Evolutionary conservation across 1,140 invertebrate species (phyloP).

Genomic region (Phthorimaea operculella): DNA sequence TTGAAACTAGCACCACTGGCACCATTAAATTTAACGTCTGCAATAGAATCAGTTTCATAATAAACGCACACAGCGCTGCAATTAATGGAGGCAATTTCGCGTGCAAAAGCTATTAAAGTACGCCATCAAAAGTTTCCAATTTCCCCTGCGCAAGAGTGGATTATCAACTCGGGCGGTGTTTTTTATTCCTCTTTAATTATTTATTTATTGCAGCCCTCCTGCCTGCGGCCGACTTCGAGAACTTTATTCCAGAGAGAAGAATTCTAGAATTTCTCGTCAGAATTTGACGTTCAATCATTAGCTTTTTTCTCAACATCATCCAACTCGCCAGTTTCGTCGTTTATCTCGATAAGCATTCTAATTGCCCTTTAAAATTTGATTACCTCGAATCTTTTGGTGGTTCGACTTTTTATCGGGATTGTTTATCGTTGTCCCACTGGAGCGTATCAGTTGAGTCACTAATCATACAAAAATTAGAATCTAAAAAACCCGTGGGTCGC

Average conservation of each 20-base stretch:
- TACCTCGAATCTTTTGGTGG: conserved; percentile 15
- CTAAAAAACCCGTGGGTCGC: conserved; percentile 34
- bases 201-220: conserved; percentile 31
- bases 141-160: conserved; percentile 22
- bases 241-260: conserved; percentile 31
- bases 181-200: conserved; percentile 31
- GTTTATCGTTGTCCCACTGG: conserved; percentile 33
- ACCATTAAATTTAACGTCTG: conserved; percentile 20
- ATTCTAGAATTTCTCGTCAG: conserved; percentile 24
- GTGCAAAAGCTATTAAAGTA: conserved; percentile 35
- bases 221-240: conserved; percentile 16
- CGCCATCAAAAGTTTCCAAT: conserved; percentile 40
- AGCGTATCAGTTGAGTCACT: conserved; percentile 29
- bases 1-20: conserved; percentile 26
- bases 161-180: conserved; percentile 20
- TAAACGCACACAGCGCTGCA: conserved; percentile 24
- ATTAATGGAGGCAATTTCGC: conserved; percentile 40
- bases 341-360: conserved; percentile 16
- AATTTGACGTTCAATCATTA: conserved; percentile 14
- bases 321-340: conserved; percentile 3
- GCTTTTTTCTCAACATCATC: conserved; percentile 7
- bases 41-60: conserved; percentile 33
- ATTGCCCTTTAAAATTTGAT: conserved; percentile 26
- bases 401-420: conserved; percentile 28
- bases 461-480: conserved; percentile 45